Base-by-base conservation (phyloP, 2,797 vertebrate species). In the Pyrocephalus nanus region DNA sequence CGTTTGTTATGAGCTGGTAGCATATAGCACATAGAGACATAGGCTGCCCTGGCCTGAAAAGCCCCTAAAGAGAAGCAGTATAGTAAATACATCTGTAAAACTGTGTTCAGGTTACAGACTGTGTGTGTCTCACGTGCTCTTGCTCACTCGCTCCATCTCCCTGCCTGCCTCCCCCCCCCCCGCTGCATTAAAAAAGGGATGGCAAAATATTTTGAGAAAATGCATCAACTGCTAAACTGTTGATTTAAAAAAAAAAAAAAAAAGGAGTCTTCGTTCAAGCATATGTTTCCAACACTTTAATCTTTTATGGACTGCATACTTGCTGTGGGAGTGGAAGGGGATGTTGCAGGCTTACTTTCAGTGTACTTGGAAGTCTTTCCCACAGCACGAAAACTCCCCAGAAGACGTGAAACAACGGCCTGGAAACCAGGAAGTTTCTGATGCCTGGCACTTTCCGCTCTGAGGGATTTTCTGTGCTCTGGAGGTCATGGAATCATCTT, bases 291-390 rank as follows among this genome's bases (percentile, higher is more conserved):
- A 96, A 60, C 92, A 74, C 67, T 94, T 55, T 83, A 87, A 74
- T 95, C 76, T 92, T 93, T 93, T 83, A 90, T 75, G 90, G 74
- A 62, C 91, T 95, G 92, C 94, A 96, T 95, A 92, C 55, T 96
- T 96, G 96, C 93, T 82, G 93, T 93, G 95, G 94, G 93, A 95
- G 94, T 92, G 91, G 93, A 95, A 94, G 82, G 89, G 83, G 93
- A 80, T 96, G 90, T 92, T 93, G 81, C 92, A 95, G 93, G 88
- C 94, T 95, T 83, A 77, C 92, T 96, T 91, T 90, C 91, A 89
- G 58, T 93, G 86, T 92, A 71, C 85, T 94, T 90, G 80, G 92
- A 92, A 96, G 79, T 87, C 67, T 94, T 96, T 96, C 89, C 93
- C 61, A 70, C 75, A 90, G 66, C 94, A 70, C 61, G 67, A 95